Evolutionary conservation across 1,140 invertebrate species (phyloP).

Genomic region (Hermetia illucens): DNA sequence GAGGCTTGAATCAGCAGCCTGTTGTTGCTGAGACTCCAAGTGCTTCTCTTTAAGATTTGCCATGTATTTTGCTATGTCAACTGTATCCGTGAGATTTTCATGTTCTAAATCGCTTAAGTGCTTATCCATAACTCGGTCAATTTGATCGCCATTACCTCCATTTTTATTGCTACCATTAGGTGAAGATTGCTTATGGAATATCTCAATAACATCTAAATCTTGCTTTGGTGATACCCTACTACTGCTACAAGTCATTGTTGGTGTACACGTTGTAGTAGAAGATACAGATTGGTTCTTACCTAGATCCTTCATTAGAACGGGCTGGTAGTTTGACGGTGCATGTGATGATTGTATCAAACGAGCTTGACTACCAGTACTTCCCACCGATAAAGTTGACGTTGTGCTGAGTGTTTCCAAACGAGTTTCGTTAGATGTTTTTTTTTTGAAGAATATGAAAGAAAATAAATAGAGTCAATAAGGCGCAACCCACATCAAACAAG

Average conservation of each 20-base stretch:
- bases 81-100: slow-evolving; percentile 21
- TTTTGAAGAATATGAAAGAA: too few species aligned
- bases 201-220: slow-evolving; percentile 28
- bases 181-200: slow-evolving; percentile 14
- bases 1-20: slow-evolving; percentile 25
- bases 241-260: slow-evolving; percentile 2
- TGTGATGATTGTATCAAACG: slow-evolving; percentile 86
- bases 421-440: too few species aligned
- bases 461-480: too few species aligned
- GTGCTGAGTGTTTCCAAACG: too few species aligned
- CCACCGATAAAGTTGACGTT: slow-evolving; percentile 83
- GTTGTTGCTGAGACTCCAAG: slow-evolving; percentile 22
- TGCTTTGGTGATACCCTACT: slow-evolving; percentile 21
- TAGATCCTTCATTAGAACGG: slow-evolving; percentile 68
- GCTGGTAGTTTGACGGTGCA: slow-evolving; percentile 78
- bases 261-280: slow-evolving; percentile 2
- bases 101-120: slow-evolving; percentile 25
- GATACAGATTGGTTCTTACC: slow-evolving; percentile 44
- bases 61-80: slow-evolving; percentile 29
- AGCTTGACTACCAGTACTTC: slow-evolving; percentile 85
- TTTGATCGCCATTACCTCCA: slow-evolving; percentile 12
- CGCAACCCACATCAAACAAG: too few species aligned
- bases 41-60: slow-evolving; percentile 26
- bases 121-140: slow-evolving; percentile 22
- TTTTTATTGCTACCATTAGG: slow-evolving; percentile 1